Base-by-base conservation (phyloP, 2,113 vertebrate genomes). In the Pica pica region DNA sequence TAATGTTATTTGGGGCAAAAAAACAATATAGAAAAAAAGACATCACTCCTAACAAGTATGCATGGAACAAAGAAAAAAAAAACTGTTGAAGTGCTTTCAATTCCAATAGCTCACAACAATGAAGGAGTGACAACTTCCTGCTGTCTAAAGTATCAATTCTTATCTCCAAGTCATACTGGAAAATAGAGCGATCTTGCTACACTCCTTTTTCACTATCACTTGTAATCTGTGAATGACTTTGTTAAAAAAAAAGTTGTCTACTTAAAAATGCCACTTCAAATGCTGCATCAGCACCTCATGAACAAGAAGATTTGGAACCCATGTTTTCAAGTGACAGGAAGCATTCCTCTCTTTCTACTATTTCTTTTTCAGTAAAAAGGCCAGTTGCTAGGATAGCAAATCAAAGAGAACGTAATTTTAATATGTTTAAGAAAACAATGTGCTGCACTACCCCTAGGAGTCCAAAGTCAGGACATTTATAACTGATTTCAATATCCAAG, bases 211-310 rank as follows among this genome's bases (percentile, higher is more conserved):
- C n/a, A 21, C 26, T 39, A 26, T 26, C 0, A 28, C 20, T 84
- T 89, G 82, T 41, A 89, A 22, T 41, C 63, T 3, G 7, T 37
- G 3, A 88, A 41, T 3, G 15, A 5, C 13, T 89, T 50, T 60
- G 11, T 20, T 67, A 2, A 24, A 47, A 76, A 76, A 44, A 30
- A 49, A 9, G 2, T 1, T 30, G 5, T 21, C 59, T 56, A 33
- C 26, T 73, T 64, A 42, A 61, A 68, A 59, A 76, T 59, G 18
- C 19, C 26, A 61, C 8, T 41, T 82, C n/a, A 81, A 87, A 81
- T 27, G 3, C 11, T 30, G 61, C 31, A 2, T 33, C 39, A 63
- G 12, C 1, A 1, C 6, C 78, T 67, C 1, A 46, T 13, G 1
- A 69, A 67, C 10, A 81, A 42, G 3, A 55, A 67, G 84, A 49